A percentile compares a stretch with the other conserved stretches of the same genome.
Conservation (phyloP, 1,140 invertebrate genomes). For the Pantala flavescens region DNA sequence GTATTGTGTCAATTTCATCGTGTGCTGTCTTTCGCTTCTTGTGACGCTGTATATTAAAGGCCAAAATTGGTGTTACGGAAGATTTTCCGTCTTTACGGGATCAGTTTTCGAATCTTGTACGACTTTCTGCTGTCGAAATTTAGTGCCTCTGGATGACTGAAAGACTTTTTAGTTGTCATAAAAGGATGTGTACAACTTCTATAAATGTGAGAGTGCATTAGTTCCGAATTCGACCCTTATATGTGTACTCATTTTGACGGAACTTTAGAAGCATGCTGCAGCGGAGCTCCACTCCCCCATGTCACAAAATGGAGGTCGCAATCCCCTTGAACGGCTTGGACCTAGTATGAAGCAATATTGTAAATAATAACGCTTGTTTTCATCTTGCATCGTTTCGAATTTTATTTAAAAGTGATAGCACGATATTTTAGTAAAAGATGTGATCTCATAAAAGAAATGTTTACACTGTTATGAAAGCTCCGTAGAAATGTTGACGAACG, state of each 20-base stretch:
- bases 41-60: conserved; percentile 21
- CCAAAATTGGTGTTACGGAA: conserved; percentile 21
- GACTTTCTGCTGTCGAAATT: conserved; percentile 19
- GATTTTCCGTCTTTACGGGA: conserved; percentile 22
- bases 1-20: conserved; percentile 15
- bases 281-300: conserved; percentile 44
- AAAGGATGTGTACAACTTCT: conserved; percentile 13
- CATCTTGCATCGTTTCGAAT: neutral
- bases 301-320: conserved; percentile 44
- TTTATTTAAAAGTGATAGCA: neutral
- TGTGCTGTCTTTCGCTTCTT: conserved; percentile 15
- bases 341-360: neutral
- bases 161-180: conserved; percentile 9
- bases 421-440: neutral
- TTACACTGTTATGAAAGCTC: neutral
- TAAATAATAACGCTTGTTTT: neutral
- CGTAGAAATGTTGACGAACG: conserved; percentile 1
- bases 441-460: neutral
- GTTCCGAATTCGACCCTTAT: conserved; percentile 16
- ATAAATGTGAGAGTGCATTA: neutral
- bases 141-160: conserved; percentile 11
- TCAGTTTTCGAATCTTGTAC: conserved; percentile 22
- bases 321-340: conserved; percentile 12
- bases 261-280: conserved; percentile 38
- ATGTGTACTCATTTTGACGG: conserved; percentile 32